Evolutionary conservation across 1,140 invertebrate species (phyloP).

Genomic region (Drosophila guanche): DNA sequence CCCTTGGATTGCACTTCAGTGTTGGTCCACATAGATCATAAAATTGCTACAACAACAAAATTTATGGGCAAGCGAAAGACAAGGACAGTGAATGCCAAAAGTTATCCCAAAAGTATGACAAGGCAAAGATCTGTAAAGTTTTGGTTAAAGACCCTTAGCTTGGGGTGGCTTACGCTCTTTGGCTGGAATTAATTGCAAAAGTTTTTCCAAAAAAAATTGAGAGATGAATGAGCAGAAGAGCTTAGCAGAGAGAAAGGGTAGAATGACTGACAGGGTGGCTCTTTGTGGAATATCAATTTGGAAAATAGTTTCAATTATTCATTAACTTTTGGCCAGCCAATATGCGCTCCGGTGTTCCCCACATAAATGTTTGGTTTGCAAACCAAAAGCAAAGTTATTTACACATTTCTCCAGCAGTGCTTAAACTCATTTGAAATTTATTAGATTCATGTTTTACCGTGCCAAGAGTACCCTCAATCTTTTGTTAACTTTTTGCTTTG

Average conservation of each 20-base stretch:
- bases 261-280: too few relatives aligned
- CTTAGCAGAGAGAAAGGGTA: too few relatives aligned
- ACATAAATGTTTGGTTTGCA: too few relatives aligned
- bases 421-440: conserved; percentile 17
- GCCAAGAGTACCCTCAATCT: conserved; percentile 2
- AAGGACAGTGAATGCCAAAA: neutral
- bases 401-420: too few relatives aligned
- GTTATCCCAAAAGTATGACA: conserved; percentile 12
- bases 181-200: conserved; percentile 29
- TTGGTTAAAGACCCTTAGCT: conserved; percentile 4
- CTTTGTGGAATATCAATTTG: too few relatives aligned
- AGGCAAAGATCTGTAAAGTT: conserved; percentile 24
- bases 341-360: too few relatives aligned
- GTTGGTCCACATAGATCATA: conserved; percentile 61
- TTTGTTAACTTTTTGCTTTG: conserved; percentile 5
- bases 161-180: conserved; percentile 9
- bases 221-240: neutral
- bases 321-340: too few relatives aligned
- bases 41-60: conserved; percentile 40
- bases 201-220: conserved; percentile 1
- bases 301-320: too few relatives aligned
- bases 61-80: conserved; percentile 11
- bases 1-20: conserved; percentile 55
- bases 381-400: too few relatives aligned
- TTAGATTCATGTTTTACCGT: conserved; percentile 22